Evolutionary conservation across 2,797 vertebrate species (phyloP), one percentile per base, ranked within the genome.

Genomic region (Parotocinclus haroldoi): DNA sequence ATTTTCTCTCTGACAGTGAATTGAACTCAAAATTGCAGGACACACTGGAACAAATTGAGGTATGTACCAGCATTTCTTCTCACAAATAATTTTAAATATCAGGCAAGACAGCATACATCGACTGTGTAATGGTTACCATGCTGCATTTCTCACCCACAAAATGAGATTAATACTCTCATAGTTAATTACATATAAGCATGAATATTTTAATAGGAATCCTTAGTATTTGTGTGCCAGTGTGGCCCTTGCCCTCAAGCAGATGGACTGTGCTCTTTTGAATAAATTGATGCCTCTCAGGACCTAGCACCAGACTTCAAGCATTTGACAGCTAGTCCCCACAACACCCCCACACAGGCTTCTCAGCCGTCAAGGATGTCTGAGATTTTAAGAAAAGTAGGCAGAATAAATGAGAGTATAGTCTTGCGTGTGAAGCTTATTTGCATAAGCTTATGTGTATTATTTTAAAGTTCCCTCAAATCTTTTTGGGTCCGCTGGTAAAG

Each of bases 1-100:
- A 65, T 11, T 12, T 72, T 78, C 73, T 60, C 18, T 70, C 69
- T 80, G 61, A 45, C 79, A 99, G 96, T 69, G 96, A 99, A 79
- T 81, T 99, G 81, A 95, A 98, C 87, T 99, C 96, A 71, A 99
- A 99, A 84, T 90, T 99, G 39, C 96, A 98, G 79, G 96, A 99
- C 80, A 99, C 96, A 57, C 87, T 99, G 82, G 96, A 98, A 82
- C 96, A 99, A 89, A 99, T 98, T 56, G 96, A 99, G 94, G 96
- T 98, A 89, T 83, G 88, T 78, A 53, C 12, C 7, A 40, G 14
- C 10, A 17, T 16, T 48, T 52, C 13, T 6, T 27, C 27, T 27
- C 27, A 2, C 27, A 2, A 27, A 2, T 5, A 27, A 27, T 5
- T 27, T 27, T 2, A 27, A 27, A 27, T 27, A 27, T 5, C 27